phyloP scores from a whole-genome alignment of 2,113 vertebrate species.

The Trematomus loennbergii region DNA sequence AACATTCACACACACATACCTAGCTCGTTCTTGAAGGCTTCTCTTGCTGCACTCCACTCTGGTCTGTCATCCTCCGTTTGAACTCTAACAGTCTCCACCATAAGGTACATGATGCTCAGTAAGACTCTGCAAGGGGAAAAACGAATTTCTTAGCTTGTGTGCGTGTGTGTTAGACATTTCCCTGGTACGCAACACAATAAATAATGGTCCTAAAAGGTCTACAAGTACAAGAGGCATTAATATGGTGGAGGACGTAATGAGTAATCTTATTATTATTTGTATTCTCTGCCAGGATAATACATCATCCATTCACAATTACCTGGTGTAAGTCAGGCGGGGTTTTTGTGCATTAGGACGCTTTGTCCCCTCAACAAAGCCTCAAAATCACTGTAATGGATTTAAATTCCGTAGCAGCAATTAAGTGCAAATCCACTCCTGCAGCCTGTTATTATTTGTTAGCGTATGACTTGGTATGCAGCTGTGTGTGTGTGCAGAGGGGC shows the following conservation, averaged over 20 bases:
- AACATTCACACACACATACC: conserved; percentile 76
- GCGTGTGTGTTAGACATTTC: not conserved
- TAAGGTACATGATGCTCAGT: conserved; percentile 95
- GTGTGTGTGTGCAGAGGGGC: not conserved
- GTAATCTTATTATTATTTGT: not conserved
- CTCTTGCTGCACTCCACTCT: conserved; percentile 88
- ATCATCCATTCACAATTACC: conserved; percentile 31
- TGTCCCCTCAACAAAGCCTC: conserved; percentile 42
- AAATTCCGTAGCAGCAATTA: conserved; percentile 38
- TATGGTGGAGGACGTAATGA: conserved; percentile 9
- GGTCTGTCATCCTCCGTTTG: conserved; percentile 86
- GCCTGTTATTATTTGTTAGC: conserved; percentile 55
- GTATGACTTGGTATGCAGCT: conserved; percentile 19
- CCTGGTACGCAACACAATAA: not conserved
- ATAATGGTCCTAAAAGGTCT: not conserved
- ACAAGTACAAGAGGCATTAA: not conserved
- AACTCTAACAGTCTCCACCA: conserved; percentile 94
- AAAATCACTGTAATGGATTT: conserved; percentile 43
- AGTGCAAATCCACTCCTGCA: conserved; percentile 19
- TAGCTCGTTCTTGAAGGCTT: conserved; percentile 92
- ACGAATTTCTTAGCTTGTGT: conserved; percentile 3
- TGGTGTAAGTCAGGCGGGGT: conserved; percentile 18
- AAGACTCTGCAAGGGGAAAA: conserved; percentile 86
- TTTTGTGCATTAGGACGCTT: conserved; percentile 46
- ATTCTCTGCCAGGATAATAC: conserved; percentile 11